Percentiles rank a stretch among this genome's conserved stretches.
phyloP scores from a whole-genome alignment of 2,888 invertebrate genomes.

The Nineta flava region DNA sequence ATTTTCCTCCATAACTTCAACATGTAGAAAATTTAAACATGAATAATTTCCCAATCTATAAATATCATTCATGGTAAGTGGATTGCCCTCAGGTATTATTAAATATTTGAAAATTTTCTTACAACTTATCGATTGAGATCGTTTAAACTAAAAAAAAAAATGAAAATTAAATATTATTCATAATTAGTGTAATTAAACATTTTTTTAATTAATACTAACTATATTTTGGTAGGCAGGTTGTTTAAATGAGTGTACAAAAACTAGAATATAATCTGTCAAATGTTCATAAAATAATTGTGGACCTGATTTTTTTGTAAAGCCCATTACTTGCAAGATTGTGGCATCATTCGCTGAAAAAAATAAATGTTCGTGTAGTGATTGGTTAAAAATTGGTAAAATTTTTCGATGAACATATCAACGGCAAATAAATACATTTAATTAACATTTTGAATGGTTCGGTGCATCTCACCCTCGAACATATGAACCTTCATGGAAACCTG shows the following conservation, averaged over 20 bases:
- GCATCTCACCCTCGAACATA: too few relatives aligned
- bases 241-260: conserved; percentile 31
- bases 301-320: conserved; percentile 29
- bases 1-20: conserved; percentile 33
- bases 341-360: conserved; percentile 24
- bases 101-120: conserved; percentile 25
- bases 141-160: conserved; percentile 21
- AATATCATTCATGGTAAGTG: conserved; percentile 20
- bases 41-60: conserved; percentile 24
- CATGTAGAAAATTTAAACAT: conserved; percentile 31
- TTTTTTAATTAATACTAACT: conserved; percentile 18
- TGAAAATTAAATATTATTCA: neutral
- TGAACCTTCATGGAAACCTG: too few relatives aligned
- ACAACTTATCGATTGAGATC: conserved; percentile 29
- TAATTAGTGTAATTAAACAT: neutral
- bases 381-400: too few relatives aligned
- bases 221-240: conserved; percentile 33
- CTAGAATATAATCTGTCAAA: conserved; percentile 27
- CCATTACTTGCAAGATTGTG: conserved; percentile 27
- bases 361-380: too few relatives aligned
- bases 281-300: conserved; percentile 28
- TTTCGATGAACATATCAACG: too few relatives aligned
- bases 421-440: too few relatives aligned
- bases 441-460: too few relatives aligned
- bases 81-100: conserved; percentile 24